Evolutionary conservation across 2,888 invertebrate genomes (phyloP).

Genomic region (Stramonita haemastoma): DNA sequence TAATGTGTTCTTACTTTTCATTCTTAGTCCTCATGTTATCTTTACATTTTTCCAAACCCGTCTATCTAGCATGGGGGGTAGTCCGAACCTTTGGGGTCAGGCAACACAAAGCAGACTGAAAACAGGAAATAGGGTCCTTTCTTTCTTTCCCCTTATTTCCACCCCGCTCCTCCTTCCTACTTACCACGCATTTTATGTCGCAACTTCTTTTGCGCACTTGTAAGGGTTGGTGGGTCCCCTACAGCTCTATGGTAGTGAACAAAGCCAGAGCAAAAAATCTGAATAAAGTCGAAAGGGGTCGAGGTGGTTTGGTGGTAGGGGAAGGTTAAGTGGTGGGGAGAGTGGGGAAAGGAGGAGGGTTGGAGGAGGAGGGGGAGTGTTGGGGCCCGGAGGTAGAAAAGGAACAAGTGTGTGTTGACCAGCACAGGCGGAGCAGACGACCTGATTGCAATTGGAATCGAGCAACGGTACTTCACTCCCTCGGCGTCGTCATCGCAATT

Average conservation of each 20-base stretch:
- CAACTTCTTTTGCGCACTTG: too few species aligned
- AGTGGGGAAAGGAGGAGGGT: background rate
- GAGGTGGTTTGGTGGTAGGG: background rate
- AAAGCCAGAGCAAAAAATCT: background rate
- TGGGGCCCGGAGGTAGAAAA: background rate
- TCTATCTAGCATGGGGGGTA: background rate
- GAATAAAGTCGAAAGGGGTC: background rate
- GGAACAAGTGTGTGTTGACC: background rate
- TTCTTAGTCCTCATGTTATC: background rate
- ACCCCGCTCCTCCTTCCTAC: too few species aligned
- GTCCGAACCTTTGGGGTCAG: background rate
- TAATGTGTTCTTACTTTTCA: too few species aligned
- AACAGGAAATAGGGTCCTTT: background rate
- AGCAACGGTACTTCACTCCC: conserved; percentile 21
- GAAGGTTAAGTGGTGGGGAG: background rate
- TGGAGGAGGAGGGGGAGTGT: background rate
- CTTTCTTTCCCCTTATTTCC: background rate
- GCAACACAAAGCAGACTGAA: background rate
- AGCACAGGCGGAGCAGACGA: conserved; percentile 18
- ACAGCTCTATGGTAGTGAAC: too few species aligned
- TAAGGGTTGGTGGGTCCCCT: too few species aligned
- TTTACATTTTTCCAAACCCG: background rate
- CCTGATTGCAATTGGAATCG: conserved; percentile 7
- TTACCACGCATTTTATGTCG: too few species aligned
- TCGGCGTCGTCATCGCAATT: conserved; percentile 20